Conservation (phyloP, 2,113 vertebrate genomes). For the Synodontis membranacea region DNA sequence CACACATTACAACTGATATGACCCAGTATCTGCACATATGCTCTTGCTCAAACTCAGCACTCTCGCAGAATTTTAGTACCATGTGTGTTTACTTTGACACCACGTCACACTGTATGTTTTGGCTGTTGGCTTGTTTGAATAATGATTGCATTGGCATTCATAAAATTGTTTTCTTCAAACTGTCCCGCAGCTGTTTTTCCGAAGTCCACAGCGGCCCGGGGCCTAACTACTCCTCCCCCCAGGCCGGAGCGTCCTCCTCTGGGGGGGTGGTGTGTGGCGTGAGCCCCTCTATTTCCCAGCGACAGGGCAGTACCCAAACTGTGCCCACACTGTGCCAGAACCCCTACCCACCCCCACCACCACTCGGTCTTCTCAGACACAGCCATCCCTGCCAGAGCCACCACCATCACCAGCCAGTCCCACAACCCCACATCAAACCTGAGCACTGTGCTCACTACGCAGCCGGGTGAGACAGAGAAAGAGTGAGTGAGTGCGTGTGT, state of each 20-base stretch:
- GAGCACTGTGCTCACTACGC: constrained; percentile 92
- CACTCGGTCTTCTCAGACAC: constrained; percentile 78
- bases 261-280: constrained; percentile 76
- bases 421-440: constrained; percentile 83
- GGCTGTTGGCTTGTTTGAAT: constrained; percentile 59
- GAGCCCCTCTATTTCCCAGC: constrained; percentile 73
- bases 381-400: constrained; percentile 79
- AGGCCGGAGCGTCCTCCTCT: constrained; percentile 72
- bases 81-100: constrained; percentile 43
- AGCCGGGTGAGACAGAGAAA: constrained; percentile 77
- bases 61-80: not conserved
- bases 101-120: constrained; percentile 55
- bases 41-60: constrained; percentile 13
- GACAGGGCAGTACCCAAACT: constrained; percentile 66
- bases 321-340: constrained; percentile 72
- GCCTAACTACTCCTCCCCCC: constrained; percentile 74
- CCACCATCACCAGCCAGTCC: constrained; percentile 66
- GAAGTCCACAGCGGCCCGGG: constrained; percentile 82
- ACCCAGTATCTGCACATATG: not conserved
- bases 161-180: constrained; percentile 27
- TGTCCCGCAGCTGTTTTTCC: constrained; percentile 87
- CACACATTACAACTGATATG: constrained; percentile 32
- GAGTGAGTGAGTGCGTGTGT: not conserved
- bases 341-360: constrained; percentile 72
- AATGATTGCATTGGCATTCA: constrained; percentile 32